phyloP scores from a whole-genome alignment of 2,888 invertebrate genomes.

The Arctia plantaginis region DNA sequence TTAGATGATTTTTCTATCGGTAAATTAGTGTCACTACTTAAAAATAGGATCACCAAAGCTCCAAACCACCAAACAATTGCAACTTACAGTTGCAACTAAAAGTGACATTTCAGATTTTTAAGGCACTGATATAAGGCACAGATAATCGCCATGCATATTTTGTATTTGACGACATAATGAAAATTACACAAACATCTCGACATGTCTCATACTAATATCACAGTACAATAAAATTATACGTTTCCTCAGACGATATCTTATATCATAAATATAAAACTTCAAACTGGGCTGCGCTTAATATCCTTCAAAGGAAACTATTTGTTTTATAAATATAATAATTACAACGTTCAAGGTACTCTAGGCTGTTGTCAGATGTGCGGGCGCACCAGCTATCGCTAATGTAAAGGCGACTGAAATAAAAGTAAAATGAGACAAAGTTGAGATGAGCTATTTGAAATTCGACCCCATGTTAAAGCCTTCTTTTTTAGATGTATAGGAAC shows the following conservation, averaged over 20 bases:
- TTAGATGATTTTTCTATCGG: too few species aligned
- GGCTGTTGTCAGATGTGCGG: constrained; percentile 65
- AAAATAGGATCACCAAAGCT: too few species aligned
- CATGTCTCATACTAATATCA: constrained; percentile 24
- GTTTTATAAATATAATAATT: constrained; percentile 82
- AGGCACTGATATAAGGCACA: not conserved
- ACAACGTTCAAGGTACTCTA: constrained; percentile 51
- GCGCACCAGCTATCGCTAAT: constrained; percentile 68
- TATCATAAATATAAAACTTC: constrained; percentile 20
- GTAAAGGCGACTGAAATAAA: constrained; percentile 35
- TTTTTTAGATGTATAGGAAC: not conserved
- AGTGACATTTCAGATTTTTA: too few species aligned
- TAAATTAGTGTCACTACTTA: too few species aligned
- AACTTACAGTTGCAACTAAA: too few species aligned
- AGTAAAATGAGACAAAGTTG: not conserved
- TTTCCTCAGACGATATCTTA: not conserved
- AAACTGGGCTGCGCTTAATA: constrained; percentile 48
- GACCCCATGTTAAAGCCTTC: not conserved
- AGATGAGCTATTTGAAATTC: not conserved
- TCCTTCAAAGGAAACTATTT: constrained; percentile 75
- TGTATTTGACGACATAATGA: not conserved
- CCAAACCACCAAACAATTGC: too few species aligned
- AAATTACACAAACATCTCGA: not conserved
- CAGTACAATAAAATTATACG: constrained; percentile 16
- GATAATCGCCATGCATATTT: not conserved